phyloP scores from a whole-genome alignment of 2,888 invertebrate species.

The Eristalinus aeneus region DNA sequence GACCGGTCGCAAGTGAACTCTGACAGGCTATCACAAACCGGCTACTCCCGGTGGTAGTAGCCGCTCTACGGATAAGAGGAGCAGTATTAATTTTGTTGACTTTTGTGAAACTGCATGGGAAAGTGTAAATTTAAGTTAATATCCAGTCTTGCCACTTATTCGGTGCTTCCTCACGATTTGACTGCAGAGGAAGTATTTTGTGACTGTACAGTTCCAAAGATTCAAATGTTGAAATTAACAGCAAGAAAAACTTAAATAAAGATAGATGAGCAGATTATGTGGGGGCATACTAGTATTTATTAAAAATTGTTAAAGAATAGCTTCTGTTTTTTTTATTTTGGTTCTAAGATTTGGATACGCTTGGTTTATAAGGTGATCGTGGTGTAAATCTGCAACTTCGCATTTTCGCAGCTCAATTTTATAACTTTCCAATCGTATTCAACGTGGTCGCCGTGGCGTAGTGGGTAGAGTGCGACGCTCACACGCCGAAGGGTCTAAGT shows the following conservation, averaged over 20 bases:
- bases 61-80: neutral
- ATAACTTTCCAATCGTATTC: no score
- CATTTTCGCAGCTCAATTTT: no score
- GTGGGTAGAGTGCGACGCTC: no score
- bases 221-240: constrained; percentile 26
- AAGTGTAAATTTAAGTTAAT: constrained; percentile 43
- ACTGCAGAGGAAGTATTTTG: constrained; percentile 7
- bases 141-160: constrained; percentile 12
- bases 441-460: no score
- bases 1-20: constrained; percentile 74
- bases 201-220: constrained; percentile 58
- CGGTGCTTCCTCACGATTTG: neutral
- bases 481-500: no score
- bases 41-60: constrained; percentile 56
- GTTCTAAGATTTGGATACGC: no score
- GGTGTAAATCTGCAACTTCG: no score
- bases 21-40: constrained; percentile 30
- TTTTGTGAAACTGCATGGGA: constrained; percentile 20
- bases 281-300: neutral
- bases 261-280: neutral
- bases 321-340: neutral
- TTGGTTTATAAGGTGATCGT: no score
- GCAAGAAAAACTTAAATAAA: neutral
- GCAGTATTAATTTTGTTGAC: constrained; percentile 48
- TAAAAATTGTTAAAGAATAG: neutral